Evolutionary conservation across 2,113 vertebrate species (phyloP).

Genomic region (Seriola aureovittata): DNA sequence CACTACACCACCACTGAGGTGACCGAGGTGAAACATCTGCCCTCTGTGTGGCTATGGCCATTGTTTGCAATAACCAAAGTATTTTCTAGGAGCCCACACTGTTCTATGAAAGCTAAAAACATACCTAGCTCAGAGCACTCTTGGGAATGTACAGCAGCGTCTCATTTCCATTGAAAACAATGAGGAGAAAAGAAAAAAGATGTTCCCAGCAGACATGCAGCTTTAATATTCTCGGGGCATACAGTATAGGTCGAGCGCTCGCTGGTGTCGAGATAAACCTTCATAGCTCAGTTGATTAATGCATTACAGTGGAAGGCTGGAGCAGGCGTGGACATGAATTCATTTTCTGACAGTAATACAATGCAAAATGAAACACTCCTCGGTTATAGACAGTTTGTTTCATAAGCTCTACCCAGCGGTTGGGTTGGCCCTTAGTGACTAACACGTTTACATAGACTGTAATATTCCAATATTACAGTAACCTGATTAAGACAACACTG

Average conservation of each 20-base stretch:
- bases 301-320: constrained; percentile 13
- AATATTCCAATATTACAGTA: too few relatives aligned
- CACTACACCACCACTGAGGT: constrained; percentile 5
- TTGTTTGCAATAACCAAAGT: constrained; percentile 31
- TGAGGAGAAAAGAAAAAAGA: constrained; percentile 10
- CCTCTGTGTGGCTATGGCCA: constrained; percentile 10
- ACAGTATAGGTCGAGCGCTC: constrained; percentile 3
- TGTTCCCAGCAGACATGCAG: constrained; percentile 11
- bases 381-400: constrained; percentile 6
- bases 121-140: constrained; percentile 29
- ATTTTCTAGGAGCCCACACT: constrained; percentile 8
- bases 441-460: too few relatives aligned
- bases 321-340: constrained; percentile 13
- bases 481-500: too few relatives aligned
- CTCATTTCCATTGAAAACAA: constrained; percentile 42
- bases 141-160: constrained; percentile 16
- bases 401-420: not conserved
- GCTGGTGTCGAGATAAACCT: constrained; percentile 23
- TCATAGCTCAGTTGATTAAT: constrained; percentile 21
- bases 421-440: not conserved
- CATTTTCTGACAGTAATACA: constrained; percentile 25
- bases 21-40: constrained; percentile 19
- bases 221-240: constrained; percentile 18
- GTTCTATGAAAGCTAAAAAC: constrained; percentile 24
- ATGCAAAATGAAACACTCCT: constrained; percentile 18